Percentiles rank a stretch among this genome's conserved stretches.
phyloP scores from a whole-genome alignment of 2,113 vertebrate genomes.

The Atlantisia rogersi region DNA sequence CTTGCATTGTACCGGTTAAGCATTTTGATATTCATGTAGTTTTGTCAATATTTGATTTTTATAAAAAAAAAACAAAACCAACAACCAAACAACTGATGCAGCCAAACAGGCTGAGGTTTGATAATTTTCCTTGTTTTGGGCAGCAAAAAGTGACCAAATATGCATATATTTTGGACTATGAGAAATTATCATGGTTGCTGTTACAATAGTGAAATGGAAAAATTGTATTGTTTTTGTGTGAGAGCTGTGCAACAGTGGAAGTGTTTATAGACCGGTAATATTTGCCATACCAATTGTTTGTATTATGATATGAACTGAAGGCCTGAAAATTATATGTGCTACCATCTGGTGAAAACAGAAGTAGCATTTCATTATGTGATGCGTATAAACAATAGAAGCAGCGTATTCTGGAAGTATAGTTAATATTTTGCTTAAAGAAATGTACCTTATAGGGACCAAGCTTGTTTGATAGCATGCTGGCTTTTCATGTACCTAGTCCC shows the following conservation, averaged over 20 bases:
- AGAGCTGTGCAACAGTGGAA: conserved; percentile 20
- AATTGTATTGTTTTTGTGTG: conserved; percentile 17
- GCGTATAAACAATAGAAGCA: conserved; percentile 51
- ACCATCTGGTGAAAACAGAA: conserved; percentile 73
- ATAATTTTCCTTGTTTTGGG: conserved; percentile 50
- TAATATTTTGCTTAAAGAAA: conserved; percentile 69
- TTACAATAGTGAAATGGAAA: conserved; percentile 36
- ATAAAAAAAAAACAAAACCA: neutral
- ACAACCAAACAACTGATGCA: neutral
- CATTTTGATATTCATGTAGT: conserved; percentile 62
- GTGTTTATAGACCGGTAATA: conserved; percentile 61
- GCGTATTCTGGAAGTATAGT: conserved; percentile 60
- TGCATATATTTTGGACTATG: neutral
- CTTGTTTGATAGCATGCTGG: conserved; percentile 48
- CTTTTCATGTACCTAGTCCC: conserved; percentile 71
- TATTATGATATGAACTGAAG: conserved; percentile 61
- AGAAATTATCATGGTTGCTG: conserved; percentile 48
- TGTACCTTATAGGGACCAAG: conserved; percentile 61
- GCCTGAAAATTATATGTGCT: conserved; percentile 68
- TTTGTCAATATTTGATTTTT: conserved; percentile 66
- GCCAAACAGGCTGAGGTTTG: conserved; percentile 40
- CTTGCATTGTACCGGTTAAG: conserved; percentile 59
- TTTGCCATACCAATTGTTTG: conserved; percentile 71
- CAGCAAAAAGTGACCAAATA: conserved; percentile 45
- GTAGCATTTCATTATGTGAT: conserved; percentile 72